Percentiles rank a stretch among this genome's conserved stretches.
These are phyloP conservation scores for Acrocera orbiculus DNA, from an alignment of 2,888 invertebrate genomes.

Conservation along the genomic window DNA sequence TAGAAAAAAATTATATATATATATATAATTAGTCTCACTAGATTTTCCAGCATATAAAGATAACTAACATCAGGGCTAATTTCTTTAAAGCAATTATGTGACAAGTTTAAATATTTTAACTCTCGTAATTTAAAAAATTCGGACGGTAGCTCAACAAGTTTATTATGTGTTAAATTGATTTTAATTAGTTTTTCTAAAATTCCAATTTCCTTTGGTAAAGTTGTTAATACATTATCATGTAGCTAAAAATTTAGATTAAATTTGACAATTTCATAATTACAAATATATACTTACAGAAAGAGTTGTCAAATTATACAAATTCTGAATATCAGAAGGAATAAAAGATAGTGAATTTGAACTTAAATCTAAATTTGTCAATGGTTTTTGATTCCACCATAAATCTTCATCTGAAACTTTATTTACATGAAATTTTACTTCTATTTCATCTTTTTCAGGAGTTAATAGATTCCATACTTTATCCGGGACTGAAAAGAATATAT, in stretches of 20 bases:
- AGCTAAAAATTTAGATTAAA: slow-evolving; percentile 40
- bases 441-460: slow-evolving; percentile 41
- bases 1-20: too few relatives aligned
- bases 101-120: slow-evolving; percentile 50
- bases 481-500: slow-evolving; percentile 38
- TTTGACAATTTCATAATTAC: slow-evolving; percentile 7
- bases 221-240: slow-evolving; percentile 63
- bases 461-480: slow-evolving; percentile 56
- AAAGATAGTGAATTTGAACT: slow-evolving; percentile 51
- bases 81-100: slow-evolving; percentile 51
- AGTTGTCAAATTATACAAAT: slow-evolving; percentile 46
- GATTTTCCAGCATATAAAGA: slow-evolving; percentile 54
- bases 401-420: slow-evolving; percentile 35
- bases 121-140: slow-evolving; percentile 53
- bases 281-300: slow-evolving; percentile 47
- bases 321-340: slow-evolving; percentile 45
- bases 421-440: slow-evolving; percentile 37
- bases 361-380: slow-evolving; percentile 58
- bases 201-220: slow-evolving; percentile 56
- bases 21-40: slow-evolving; percentile 36
- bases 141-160: slow-evolving; percentile 40
- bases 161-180: slow-evolving; percentile 52
- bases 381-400: slow-evolving; percentile 73
- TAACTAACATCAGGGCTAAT: slow-evolving; percentile 58
- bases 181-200: slow-evolving; percentile 46